Evolutionary conservation across 2,888 invertebrate genomes (phyloP), one percentile per base, ranked within the genome.

Genomic region (Autographa gamma): DNA sequence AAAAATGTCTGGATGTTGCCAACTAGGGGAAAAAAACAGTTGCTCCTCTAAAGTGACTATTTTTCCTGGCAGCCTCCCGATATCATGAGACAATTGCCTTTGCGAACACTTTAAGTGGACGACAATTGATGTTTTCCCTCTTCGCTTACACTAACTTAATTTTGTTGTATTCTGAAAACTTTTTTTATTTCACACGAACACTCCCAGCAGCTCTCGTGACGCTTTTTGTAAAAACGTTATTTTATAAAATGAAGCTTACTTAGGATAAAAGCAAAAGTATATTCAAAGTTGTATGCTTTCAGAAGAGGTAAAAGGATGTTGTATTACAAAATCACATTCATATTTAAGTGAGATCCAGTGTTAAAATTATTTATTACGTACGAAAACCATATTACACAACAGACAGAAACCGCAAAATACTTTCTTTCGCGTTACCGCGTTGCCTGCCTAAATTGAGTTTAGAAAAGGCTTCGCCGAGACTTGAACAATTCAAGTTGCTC

Each of bases 1-100:
- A 94, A 94, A 92, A 94, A 91, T 91, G 93, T 93, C 93, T 91
- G 88, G 88, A 90, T 93, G 93, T 91, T 95, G 95, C 95, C 95
- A 95, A 95, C 91, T 93, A 91, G 90, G 92, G 92, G 93, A 93
- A 94, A 82, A 80, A 84, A 94, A 93, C 94, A 92, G 92, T 91
- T 92, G 92, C 89, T 89, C 84, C 88, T 92, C 89, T 92, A 92
- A 94, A 94, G 92, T 91, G 92, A 92, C 93, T 93, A 92, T 93
- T 93, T 93, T 93, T 93, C 90, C 93, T 94, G 94, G 94, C 94
- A 93, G 85, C 85, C 86, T 86, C 89, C 88, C 90, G 93, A 92
- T 93, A 92, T 91, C 91, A 91, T 90, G 92, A 90, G 92, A 92
- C 93, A 92, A 94, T 94, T 93, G 93, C 91, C 92, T 92, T 91